Base-by-base conservation (phyloP, 2,113 vertebrate genomes). In the Leucopsar rothschildi region DNA sequence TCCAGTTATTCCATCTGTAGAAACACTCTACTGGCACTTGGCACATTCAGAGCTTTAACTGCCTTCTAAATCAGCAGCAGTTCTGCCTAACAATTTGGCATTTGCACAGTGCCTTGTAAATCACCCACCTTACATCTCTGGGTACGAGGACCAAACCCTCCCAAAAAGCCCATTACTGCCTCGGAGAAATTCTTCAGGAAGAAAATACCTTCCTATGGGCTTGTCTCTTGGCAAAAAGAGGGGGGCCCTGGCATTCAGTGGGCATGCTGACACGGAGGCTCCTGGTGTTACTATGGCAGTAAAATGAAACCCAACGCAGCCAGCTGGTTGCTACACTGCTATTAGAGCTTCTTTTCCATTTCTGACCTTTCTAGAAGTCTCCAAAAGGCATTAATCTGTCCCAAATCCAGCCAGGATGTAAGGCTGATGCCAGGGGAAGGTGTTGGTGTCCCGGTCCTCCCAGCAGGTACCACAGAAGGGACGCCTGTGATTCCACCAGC, bases 1-100 rank as follows among this genome's bases (percentile, higher is more conserved):
- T 96, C 95, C 96, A 97, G 97, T 97, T 96, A 97, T 97, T 96
- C 97, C 97, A 97, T 97, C 97, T 97, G 97, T 93, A 97, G 95
- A 97, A 97, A 97, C 96, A 96, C 95, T 97, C 97, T 96, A 96
- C 96, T 84, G 91, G 95, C 95, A 96, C 96, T 96, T 97, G 97
- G 97, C 96, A 97, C 97, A 96, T 81, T 91, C 91, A 89, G 87
- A 96, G 96, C 94, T 96, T 97, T 97, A 95, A 94, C 97, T 96
- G 96, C 97, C 95, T 97, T 96, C 95, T 95, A 96, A 97, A 97
- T 96, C 96, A 97, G 97, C 97, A 95, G 96, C 93, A 96, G 96
- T 45, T 96, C 95, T 97, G 95, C 96, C 92, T 96, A 93, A 97
- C 95, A 97, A 97, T 95, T 96, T 97, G 97, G 97, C 96, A 95